These are phyloP conservation scores for Malacoraja senta DNA, from an alignment of 2,797 vertebrate species.

Conservation along the genomic window DNA sequence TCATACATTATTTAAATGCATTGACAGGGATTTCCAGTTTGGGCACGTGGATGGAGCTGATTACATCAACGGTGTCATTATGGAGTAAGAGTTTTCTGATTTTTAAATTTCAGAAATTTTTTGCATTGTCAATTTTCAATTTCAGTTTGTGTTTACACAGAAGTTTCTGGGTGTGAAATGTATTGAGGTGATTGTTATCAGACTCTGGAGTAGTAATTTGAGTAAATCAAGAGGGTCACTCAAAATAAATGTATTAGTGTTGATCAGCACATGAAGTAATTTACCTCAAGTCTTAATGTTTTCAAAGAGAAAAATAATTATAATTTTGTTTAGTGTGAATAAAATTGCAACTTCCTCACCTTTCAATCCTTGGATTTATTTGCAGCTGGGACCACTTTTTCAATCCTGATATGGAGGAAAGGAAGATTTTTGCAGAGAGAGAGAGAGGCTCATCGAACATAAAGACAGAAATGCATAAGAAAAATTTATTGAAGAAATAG, in stretches of 20 bases:
- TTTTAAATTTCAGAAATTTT: constrained; percentile 36
- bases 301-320: background rate
- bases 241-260: background rate
- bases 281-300: background rate
- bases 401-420: background rate
- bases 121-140: background rate
- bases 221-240: background rate
- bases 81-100: constrained; percentile 79
- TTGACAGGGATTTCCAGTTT: constrained; percentile 83
- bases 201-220: background rate
- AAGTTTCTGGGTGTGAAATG: background rate
- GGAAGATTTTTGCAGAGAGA: background rate
- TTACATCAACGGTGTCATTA: constrained; percentile 93
- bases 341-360: background rate
- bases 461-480: background rate
- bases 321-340: background rate
- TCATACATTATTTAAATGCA: background rate
- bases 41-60: constrained; percentile 95
- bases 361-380: constrained; percentile 7
- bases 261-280: background rate
- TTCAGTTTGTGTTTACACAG: background rate
- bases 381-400: background rate
- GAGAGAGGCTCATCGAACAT: background rate
- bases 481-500: constrained; percentile 13
- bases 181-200: constrained; percentile 6